Conservation (phyloP, 2,888 invertebrate genomes). For the Flexamia atlantica region DNA sequence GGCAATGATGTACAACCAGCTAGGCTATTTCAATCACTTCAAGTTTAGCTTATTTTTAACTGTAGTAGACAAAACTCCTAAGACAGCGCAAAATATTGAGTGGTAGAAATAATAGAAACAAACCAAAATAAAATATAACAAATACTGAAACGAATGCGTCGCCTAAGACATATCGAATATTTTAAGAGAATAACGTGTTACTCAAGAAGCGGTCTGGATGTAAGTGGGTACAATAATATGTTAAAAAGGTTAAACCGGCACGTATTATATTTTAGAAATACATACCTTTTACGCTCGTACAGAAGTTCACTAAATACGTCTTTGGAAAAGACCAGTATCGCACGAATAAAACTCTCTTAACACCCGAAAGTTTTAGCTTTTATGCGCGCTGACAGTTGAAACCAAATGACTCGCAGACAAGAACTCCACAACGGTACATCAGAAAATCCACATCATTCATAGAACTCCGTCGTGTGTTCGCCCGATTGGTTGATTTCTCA, state of each 20-base stretch:
- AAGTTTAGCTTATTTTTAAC: too few species aligned
- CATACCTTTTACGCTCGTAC: not conserved
- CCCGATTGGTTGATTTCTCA: not conserved
- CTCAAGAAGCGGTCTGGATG: too few species aligned
- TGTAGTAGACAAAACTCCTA: too few species aligned
- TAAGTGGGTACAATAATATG: too few species aligned
- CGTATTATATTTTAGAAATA: not conserved
- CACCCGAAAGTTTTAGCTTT: not conserved
- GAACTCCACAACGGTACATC: conserved; percentile 29
- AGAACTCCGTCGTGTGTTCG: not conserved
- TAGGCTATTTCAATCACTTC: too few species aligned
- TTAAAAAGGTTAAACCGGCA: conserved; percentile 13
- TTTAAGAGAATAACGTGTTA: too few species aligned
- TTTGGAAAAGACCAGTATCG: not conserved
- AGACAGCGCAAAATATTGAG: too few species aligned
- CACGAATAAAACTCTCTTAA: not conserved
- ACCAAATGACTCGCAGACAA: not conserved
- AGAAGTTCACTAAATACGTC: not conserved
- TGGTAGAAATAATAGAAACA: too few species aligned
- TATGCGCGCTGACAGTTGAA: not conserved
- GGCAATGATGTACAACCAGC: too few species aligned
- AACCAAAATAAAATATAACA: too few species aligned
- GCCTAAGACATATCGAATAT: too few species aligned
- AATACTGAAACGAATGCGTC: too few species aligned
- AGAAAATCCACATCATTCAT: conserved; percentile 31